Evolutionary conservation across 2,888 invertebrate genomes (phyloP), one percentile per base, ranked within the genome.

Genomic region (Apamea sordens): DNA sequence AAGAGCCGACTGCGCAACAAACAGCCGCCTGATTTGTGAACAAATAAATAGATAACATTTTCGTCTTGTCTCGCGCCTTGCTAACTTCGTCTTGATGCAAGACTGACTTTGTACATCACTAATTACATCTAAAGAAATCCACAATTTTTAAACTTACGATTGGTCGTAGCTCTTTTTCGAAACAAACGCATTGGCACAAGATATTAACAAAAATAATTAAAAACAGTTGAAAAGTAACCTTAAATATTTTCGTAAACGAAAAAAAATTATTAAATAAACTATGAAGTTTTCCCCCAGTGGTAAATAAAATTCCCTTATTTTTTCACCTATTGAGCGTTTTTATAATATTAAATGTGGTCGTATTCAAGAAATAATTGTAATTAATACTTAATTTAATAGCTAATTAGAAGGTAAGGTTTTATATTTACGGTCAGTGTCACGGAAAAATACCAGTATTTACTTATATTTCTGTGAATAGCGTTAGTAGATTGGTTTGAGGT

Each of bases 141-240:
- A 71, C 53, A 84, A 77, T 81, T 70, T 83, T 88, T 85, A 86
- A 73, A 81, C 85, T 72, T 86, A 85, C 70, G 77, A 90, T 93
- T 93, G 93, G 91, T 93, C 91, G 87, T 91, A 89, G 87, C 85
- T 85, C 68, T 88, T 86, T 88, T 88, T 75, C 44, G 87, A 91
- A 91, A 90, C 86, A 89, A 92, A 92, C 91, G 91, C 90, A 91
- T 94, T 94, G 94, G 93, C 93, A 94, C 93, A 93, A 89, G 86
- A 90, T 88, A 89, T 88, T 85, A 90, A 91, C 85, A 86, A 88
- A 89, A 82, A 86, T 78, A 83, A 86, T 80, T 83, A 84, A 86
- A 80, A 86, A 87, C 73, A 79, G 85, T 80, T 87, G 79, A 83
- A 77, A 80, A 79, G 77, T 83, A 87, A 81, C 73, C 80, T 87